These are phyloP conservation scores for Holocentrus rufus DNA, from an alignment of 2,797 vertebrate genomes.

Conservation along the genomic window DNA sequence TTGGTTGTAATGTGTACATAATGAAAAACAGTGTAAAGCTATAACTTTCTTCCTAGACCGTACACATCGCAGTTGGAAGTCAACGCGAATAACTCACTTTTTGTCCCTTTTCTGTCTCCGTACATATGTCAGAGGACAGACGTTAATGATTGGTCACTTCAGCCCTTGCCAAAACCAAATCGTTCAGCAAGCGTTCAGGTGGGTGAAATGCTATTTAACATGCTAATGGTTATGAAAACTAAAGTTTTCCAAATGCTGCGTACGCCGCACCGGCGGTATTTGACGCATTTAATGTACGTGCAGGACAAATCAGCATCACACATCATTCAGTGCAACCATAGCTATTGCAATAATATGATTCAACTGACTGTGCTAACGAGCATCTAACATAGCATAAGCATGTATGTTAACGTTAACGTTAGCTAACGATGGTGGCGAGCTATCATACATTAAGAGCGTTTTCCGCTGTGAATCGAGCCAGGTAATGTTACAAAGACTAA, in stretches of 20 bases:
- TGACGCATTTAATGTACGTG: background rate
- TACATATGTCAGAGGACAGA: conserved; percentile 12
- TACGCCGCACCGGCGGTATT: accelerated
- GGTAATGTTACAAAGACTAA: too few relatives aligned
- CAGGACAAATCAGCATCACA: accelerated
- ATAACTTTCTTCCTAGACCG: too few relatives aligned
- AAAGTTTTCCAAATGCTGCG: accelerated
- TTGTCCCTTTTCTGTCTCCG: conserved; percentile 58
- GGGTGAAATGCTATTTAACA: conserved; percentile 34
- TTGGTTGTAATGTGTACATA: too few relatives aligned
- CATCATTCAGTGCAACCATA: background rate
- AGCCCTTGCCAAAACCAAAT: background rate
- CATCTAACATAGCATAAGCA: conserved; percentile 36
- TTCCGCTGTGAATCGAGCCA: too few relatives aligned
- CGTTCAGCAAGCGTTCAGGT: conserved; percentile 62
- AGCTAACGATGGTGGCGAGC: background rate
- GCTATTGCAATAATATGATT: background rate
- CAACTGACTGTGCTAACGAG: conserved; percentile 40
- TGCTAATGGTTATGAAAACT: background rate
- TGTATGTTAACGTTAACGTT: conserved; percentile 29
- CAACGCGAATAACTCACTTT: too few relatives aligned
- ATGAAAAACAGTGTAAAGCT: too few relatives aligned
- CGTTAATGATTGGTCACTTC: conserved; percentile 65
- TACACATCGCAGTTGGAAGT: too few relatives aligned
- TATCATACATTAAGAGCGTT: background rate